Evolutionary conservation across 2,797 vertebrate genomes (phyloP).

Genomic region (Argyrosomus regius): DNA sequence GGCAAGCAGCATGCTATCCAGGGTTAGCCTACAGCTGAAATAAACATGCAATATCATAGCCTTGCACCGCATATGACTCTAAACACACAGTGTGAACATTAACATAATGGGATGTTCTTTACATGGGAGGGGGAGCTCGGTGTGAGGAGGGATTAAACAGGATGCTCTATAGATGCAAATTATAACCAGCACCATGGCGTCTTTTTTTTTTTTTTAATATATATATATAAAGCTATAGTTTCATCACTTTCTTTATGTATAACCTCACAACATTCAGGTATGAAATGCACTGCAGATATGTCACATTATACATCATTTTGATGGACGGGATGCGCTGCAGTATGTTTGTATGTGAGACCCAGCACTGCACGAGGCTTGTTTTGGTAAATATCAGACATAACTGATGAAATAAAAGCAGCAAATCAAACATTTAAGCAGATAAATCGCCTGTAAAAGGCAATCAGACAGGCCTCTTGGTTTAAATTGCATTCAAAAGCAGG

Average conservation of each 20-base stretch:
- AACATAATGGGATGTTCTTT: not conserved
- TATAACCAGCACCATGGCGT: not conserved
- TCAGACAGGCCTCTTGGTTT: slow-evolving; percentile 34
- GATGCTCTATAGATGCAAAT: slow-evolving; percentile 7
- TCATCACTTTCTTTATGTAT: not conserved
- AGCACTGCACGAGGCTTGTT: not conserved
- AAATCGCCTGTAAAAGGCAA: not conserved
- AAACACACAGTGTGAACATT: slow-evolving; percentile 17
- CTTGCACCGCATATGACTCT: slow-evolving; percentile 14
- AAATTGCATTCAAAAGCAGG: slow-evolving; percentile 22
- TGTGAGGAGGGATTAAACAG: not conserved
- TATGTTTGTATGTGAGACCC: slow-evolving; percentile 13
- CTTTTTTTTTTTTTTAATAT: not conserved
- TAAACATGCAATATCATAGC: slow-evolving; percentile 15
- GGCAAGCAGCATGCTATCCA: slow-evolving; percentile 1
- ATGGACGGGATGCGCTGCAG: slow-evolving; percentile 31
- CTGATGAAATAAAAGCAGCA: slow-evolving; percentile 13
- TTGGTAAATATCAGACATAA: not conserved
- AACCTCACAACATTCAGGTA: not conserved
- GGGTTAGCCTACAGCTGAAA: not conserved
- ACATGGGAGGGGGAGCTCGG: not conserved
- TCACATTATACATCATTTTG: not conserved
- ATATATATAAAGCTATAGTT: fast-evolving
- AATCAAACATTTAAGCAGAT: not conserved
- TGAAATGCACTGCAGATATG: slow-evolving; percentile 21